Percentiles rank a stretch among this genome's conserved stretches.
These are phyloP conservation scores for Protaetia brevitarsis DNA, from an alignment of 1,140 invertebrate genomes.

Conservation along the genomic window DNA sequence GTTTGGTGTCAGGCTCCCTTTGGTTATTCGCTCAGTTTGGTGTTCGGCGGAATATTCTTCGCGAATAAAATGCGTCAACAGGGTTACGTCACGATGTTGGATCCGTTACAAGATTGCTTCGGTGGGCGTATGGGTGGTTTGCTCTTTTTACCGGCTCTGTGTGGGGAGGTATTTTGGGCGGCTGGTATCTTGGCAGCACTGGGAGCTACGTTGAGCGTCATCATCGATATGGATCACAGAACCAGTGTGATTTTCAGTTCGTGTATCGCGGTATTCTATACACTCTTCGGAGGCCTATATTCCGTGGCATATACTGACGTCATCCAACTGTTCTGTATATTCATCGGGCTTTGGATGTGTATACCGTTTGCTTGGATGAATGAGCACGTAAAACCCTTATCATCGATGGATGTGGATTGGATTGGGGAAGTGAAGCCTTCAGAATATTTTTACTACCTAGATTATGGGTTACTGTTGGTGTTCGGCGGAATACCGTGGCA, in stretches of 20 bases:
- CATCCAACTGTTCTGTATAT: constrained; percentile 98
- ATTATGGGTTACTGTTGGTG: constrained; percentile 86
- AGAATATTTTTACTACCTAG: constrained; percentile 82
- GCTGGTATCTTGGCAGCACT: constrained; percentile 45
- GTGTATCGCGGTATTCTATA: constrained; percentile 95
- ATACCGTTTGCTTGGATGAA: constrained; percentile 94
- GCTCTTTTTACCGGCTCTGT: constrained; percentile 92
- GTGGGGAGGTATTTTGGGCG: constrained; percentile 71
- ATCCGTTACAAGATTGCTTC: constrained; percentile 94
- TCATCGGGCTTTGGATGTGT: constrained; percentile 96
- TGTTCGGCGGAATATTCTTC: constrained; percentile 95
- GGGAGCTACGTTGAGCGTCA: constrained; percentile 94
- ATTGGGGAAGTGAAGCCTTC: constrained; percentile 73
- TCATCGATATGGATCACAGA: constrained; percentile 91
- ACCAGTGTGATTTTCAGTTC: constrained; percentile 93
- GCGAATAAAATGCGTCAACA: constrained; percentile 96
- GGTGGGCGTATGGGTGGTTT: constrained; percentile 96
- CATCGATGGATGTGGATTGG: constrained; percentile 84
- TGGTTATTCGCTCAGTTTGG: constrained; percentile 91
- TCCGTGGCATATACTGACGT: constrained; percentile 99
- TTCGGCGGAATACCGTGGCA: constrained; percentile 99
- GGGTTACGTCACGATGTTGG: constrained; percentile 98
- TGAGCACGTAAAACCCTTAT: constrained; percentile 74
- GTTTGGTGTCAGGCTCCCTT: constrained; percentile 97
- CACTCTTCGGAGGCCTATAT: constrained; percentile 95